Evolutionary conservation across 2,888 invertebrate species (phyloP).

Genomic region (Drosophila infuscata): DNA sequence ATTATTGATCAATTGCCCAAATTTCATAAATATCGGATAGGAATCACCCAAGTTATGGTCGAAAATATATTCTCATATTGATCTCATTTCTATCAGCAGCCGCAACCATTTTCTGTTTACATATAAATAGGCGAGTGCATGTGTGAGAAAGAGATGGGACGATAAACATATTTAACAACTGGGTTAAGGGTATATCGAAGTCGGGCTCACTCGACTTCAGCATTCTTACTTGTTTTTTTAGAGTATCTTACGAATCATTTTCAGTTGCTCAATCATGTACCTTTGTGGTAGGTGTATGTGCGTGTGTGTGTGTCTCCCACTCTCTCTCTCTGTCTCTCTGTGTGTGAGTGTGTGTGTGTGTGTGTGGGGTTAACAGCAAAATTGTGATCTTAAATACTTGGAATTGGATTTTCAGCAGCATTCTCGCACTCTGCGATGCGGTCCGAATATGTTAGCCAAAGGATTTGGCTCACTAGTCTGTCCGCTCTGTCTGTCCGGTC

Average conservation of each 20-base stretch:
- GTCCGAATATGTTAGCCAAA: conserved; percentile 30
- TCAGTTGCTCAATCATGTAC: neutral
- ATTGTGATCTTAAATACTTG: conserved; percentile 19
- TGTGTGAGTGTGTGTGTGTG: neutral
- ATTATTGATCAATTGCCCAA: too few species aligned
- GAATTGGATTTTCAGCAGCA: conserved; percentile 19
- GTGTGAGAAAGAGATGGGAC: neutral
- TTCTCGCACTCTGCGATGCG: conserved; percentile 14
- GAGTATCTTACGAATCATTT: neutral
- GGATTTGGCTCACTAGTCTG: conserved; percentile 7
- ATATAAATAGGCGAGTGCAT: too few species aligned
- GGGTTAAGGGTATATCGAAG: too few species aligned
- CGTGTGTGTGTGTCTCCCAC: neutral
- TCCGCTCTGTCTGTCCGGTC: neutral
- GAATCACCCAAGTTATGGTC: too few species aligned
- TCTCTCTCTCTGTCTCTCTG: neutral
- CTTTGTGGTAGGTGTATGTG: neutral
- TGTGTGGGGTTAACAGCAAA: conserved; percentile 3
- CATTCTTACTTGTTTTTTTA: neutral
- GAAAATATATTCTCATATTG: too few species aligned
- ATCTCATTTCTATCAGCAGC: too few species aligned
- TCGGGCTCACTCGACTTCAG: too few species aligned
- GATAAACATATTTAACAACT: too few species aligned
- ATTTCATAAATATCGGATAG: too few species aligned
- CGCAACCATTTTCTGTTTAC: too few species aligned